Base-by-base conservation (phyloP, 2,797 vertebrate genomes). In the Threskiornis aethiopicus region DNA sequence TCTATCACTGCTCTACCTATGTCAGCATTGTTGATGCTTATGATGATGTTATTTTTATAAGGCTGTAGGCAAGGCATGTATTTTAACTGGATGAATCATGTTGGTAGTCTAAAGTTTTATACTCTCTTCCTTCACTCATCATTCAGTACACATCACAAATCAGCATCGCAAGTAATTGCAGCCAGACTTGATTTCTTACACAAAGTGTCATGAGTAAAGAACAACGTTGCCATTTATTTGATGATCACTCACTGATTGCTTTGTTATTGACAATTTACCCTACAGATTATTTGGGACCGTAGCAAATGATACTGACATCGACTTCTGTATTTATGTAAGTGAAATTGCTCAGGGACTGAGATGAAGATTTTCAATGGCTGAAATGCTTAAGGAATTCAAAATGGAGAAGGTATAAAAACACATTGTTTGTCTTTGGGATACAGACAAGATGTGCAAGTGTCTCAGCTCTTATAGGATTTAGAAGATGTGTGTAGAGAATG, bases 351-450 rank as follows among this genome's bases (percentile, higher is more conserved):
- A 46, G 86, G 66, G n/a, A 86, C 46, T 21, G 33, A 88, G 57
- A 93, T 59, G 39, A 90, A 78, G 42, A 82, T 76, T 95, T 94
- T 72, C 67, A 47, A 33, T 35, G 47, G 42, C 64, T 85, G 41
- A 92, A 91, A 76, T 91, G 88, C 73, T 84, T 66, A 86, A 90
- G 49, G 80, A 94, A 95, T 77, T 85, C 52, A 89, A 93, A 94
- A 91, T 73, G 0, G 14, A 85, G 41, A 13, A 91, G 17, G 8
- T 69, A 72, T 47, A 90, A 95, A 96, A 96, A 29, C 24, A 65
- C 3, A 33, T 46, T 88, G 44, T 61, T 93, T 93, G 91, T 88
- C 93, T 91, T 94, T 90, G 82, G 93, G 69, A 86, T 16, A 80
- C 26, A 89, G 79, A 85, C 39, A 58, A 80, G 52, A 83, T 65